Evolutionary conservation across 1,140 invertebrate genomes (phyloP), one percentile per base, ranked within the genome.

Genomic region (Glossosoma conforme): DNA sequence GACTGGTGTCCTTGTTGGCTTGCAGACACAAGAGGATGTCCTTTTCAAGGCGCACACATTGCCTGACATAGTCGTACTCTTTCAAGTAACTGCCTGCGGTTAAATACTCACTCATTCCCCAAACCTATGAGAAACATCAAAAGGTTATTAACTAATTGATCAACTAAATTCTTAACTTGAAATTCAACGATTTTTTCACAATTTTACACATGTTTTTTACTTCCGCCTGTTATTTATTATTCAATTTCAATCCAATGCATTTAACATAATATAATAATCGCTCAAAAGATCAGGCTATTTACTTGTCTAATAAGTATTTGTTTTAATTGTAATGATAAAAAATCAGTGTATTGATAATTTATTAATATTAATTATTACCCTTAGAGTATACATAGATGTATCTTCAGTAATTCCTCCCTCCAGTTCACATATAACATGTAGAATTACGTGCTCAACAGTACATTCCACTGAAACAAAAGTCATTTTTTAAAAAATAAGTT

Each of bases 61-160:
- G 84, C 64, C 95, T 90, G 47, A 96, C 85, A 70, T 95, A 96
- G 65, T 93, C 90, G 72, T 95, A 93, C 65, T 95, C 89, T 40
- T 83, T 85, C 17, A 97, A 75, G 49, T 66, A 65, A 44, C 80
- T 82, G 22, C 74, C 82, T 25, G 75, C 77, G 40, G 79, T 80
- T 33, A 93, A 70, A 70, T 91, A 93, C 68, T 94, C 91, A 44
- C 85, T 83, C 32, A 84, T 74, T 13, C 88, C 87, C 77, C 83
- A 84, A 42, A 93, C 87, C 80, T 91, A 77, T n/a, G 79, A 68
- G 57, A 64, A 68, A 60, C 17, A 13, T 32, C 49, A 15, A 53
- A 14, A 48, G n/a, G n/a, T n/a, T n/a, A n/a, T 17, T 19, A 41
- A 41, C 5, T 5, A 13, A 41, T 20, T n/a, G n/a, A n/a, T n/a